These are phyloP conservation scores for Gobionotothen gibberifrons DNA, from an alignment of 2,797 vertebrate genomes.

Conservation along the genomic window DNA sequence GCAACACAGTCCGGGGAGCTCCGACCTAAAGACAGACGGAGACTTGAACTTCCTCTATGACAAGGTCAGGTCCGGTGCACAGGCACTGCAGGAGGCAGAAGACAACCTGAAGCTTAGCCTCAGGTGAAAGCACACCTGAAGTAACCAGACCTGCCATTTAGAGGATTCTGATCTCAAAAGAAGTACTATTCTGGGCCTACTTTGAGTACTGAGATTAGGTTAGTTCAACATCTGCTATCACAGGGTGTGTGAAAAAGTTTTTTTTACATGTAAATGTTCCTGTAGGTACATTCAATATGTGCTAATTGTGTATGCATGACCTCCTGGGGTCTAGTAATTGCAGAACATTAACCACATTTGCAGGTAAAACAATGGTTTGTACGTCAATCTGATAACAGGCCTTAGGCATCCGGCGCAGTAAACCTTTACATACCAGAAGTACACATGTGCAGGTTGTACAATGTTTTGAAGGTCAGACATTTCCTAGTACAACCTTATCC, in stretches of 20 bases:
- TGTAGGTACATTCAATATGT: neutral
- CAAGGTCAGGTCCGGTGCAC: constrained; percentile 44
- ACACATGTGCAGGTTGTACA: neutral
- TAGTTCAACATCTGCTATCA: constrained; percentile 6
- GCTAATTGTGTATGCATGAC: neutral
- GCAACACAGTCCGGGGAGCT: constrained; percentile 28
- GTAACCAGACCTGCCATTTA: constrained; percentile 51
- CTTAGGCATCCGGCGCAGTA: constrained; percentile 2
- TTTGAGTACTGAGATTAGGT: neutral
- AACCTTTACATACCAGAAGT: constrained; percentile 3
- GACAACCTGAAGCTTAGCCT: constrained; percentile 50
- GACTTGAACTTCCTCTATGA: constrained; percentile 57
- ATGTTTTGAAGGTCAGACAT: neutral
- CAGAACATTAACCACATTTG: constrained; percentile 17
- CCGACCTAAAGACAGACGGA: constrained; percentile 49
- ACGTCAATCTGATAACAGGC: constrained; percentile 27
- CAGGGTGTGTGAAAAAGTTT: neutral
- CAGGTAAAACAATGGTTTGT: constrained; percentile 33
- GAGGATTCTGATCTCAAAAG: constrained; percentile 50
- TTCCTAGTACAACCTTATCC: neutral
- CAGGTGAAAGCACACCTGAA: constrained; percentile 31
- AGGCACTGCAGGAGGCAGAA: constrained; percentile 7
- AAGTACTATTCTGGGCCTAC: constrained; percentile 8
- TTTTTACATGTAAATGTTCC: neutral
- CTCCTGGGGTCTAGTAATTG: neutral